These are phyloP conservation scores for Lepidocolaptes lacrymiger DNA, from an alignment of 2,797 vertebrate genomes.

Conservation along the genomic window DNA sequence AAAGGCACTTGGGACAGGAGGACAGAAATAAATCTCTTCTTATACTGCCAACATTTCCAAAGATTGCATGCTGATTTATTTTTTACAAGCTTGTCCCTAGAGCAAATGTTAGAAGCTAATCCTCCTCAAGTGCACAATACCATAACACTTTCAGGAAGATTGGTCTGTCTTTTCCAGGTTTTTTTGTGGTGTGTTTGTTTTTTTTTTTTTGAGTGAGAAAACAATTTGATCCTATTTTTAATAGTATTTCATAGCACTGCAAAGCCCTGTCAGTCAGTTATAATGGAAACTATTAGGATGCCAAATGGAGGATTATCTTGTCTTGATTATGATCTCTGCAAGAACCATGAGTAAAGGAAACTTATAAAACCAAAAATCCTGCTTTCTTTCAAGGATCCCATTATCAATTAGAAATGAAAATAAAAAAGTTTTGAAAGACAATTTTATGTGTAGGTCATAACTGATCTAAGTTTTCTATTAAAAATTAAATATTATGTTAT, in stretches of 20 bases:
- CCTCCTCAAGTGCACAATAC: background rate
- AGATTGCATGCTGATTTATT: background rate
- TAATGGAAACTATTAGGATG: conserved; percentile 20
- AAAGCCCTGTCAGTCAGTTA: conserved; percentile 16
- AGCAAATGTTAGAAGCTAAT: conserved; percentile 2
- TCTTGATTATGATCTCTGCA: conserved; percentile 11
- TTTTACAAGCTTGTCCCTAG: background rate
- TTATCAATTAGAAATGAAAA: background rate
- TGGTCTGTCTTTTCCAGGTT: background rate
- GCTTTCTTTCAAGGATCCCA: background rate
- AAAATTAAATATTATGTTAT: background rate
- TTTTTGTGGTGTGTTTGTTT: no score
- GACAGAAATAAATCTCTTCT: background rate
- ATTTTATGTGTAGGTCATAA: background rate
- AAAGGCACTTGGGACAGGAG: background rate
- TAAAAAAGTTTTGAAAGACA: background rate
- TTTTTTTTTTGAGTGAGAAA: background rate
- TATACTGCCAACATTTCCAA: background rate
- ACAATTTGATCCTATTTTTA: background rate
- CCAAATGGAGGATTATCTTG: conserved; percentile 42
- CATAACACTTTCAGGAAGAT: background rate
- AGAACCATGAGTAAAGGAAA: background rate
- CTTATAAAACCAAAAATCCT: background rate
- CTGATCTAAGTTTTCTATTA: background rate
- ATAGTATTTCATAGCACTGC: background rate